A percentile compares a stretch with the other conserved stretches of the same genome.
Conservation (phyloP, 2,888 invertebrate genomes). For the Odontomyia ornata region DNA sequence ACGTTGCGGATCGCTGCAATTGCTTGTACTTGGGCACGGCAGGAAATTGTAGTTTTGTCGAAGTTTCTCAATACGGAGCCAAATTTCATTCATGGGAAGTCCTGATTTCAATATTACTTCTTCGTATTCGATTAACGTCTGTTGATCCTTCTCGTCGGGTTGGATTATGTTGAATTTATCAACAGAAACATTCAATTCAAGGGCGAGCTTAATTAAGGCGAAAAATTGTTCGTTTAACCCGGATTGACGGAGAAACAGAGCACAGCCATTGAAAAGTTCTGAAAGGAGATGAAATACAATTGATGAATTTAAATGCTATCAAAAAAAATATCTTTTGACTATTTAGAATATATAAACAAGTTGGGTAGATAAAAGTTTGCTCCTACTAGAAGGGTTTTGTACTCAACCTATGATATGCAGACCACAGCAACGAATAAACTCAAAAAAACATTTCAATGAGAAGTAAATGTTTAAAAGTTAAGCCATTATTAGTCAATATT, state of each 20-base stretch:
- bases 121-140: constrained; percentile 67
- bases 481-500: too few relatives aligned
- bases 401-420: too few relatives aligned
- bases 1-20: constrained; percentile 72
- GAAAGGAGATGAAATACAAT: constrained; percentile 62
- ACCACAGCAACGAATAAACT: too few relatives aligned
- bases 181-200: constrained; percentile 72
- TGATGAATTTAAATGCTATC: constrained; percentile 1
- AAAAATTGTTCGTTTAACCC: constrained; percentile 81
- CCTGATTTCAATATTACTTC: constrained; percentile 71
- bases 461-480: too few relatives aligned
- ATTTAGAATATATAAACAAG: too few relatives aligned
- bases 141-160: constrained; percentile 57
- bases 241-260: constrained; percentile 73
- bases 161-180: constrained; percentile 59
- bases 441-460: too few relatives aligned
- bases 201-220: constrained; percentile 74
- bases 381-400: too few relatives aligned
- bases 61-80: constrained; percentile 78
- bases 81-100: constrained; percentile 76
- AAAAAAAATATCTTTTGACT: too few relatives aligned
- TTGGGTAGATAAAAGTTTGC: too few relatives aligned
- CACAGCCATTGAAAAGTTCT: constrained; percentile 65
- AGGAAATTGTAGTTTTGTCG: constrained; percentile 79
- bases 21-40: constrained; percentile 65